Conservation (phyloP, 1,140 invertebrate genomes). For the Aphis craccivora region DNA sequence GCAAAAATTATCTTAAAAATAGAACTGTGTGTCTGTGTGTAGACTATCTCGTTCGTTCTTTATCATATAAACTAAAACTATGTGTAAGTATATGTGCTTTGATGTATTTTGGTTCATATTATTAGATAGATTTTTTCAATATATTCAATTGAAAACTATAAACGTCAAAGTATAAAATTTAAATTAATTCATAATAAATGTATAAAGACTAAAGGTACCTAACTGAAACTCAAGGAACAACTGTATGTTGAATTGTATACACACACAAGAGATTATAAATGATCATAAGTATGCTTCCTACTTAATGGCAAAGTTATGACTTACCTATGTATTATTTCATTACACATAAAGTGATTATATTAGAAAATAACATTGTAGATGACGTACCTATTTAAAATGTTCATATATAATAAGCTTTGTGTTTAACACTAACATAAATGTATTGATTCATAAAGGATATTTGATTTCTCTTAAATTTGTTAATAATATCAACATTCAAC, state of each 20-base stretch:
- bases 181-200: slow-evolving; percentile 25
- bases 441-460: not conserved
- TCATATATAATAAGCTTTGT: not conserved
- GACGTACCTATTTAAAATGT: not conserved
- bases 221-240: not conserved
- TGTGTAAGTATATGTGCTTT: not conserved
- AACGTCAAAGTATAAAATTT: not conserved
- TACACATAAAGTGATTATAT: not conserved
- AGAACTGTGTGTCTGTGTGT: not conserved
- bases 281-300: not conserved
- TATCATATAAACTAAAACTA: not conserved
- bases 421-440: not conserved
- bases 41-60: not conserved
- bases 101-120: not conserved
- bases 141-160: not conserved
- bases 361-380: not conserved
- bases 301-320: not conserved
- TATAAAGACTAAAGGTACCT: not conserved
- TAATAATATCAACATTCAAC: not conserved
- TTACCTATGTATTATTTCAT: not conserved
- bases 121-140: not conserved
- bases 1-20: not conserved
- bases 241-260: not conserved
- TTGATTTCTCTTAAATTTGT: not conserved
- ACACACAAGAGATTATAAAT: not conserved